Base-by-base conservation (phyloP, 2,888 invertebrate species). In the Osmoderma eremita region DNA sequence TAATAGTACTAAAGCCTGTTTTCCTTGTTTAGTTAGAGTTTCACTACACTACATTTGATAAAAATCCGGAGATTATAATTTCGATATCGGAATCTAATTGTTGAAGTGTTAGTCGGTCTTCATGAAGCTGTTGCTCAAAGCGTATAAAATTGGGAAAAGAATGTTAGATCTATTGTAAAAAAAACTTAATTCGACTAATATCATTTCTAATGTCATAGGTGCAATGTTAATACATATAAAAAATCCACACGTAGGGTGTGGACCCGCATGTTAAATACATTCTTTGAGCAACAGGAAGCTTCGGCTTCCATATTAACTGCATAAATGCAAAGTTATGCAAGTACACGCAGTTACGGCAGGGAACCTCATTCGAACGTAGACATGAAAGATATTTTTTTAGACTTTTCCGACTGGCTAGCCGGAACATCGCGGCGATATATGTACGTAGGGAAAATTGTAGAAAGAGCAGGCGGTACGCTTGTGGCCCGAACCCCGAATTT, bases 401-500 rank as follows among this genome's bases (percentile, higher is more conserved):
- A 61, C 42, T 61, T 45, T 61, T 61, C 30, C 53, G 38, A 38
- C 36, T 53, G 53, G 36, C 18, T 53, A 18, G 30, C 17, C 45
- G 45, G 30, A 45, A 24, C 45, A 4, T 10, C 17, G 17, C 36
- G 53, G 38, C 53, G 38, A 53, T 53, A 53, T 53, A 53, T n/a
- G n/a, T n/a, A n/a, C n/a, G n/a, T n/a, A n/a, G n/a, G 45, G 58
- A 15, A 61, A 45, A 5, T 15, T 36, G 58, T 61, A 24, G 24
- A 45, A 61, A 18, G 58, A 61, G 45, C 42, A 8, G 42, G 45
- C 45, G n/a, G 18, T 15, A n/a, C 41, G 22, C 22, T 13, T 41
- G n/a, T 39, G n/a, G n/a, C n/a, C 24, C 45, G 15, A 45, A 17
- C 58, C 58, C 30, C 15, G 17, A 30, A 30, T 61, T 18, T 38